Percentiles rank a stretch among this genome's conserved stretches.
Conservation (phyloP, 35 echinoderm and acorn worm species). For the Lytechinus pictus region DNA sequence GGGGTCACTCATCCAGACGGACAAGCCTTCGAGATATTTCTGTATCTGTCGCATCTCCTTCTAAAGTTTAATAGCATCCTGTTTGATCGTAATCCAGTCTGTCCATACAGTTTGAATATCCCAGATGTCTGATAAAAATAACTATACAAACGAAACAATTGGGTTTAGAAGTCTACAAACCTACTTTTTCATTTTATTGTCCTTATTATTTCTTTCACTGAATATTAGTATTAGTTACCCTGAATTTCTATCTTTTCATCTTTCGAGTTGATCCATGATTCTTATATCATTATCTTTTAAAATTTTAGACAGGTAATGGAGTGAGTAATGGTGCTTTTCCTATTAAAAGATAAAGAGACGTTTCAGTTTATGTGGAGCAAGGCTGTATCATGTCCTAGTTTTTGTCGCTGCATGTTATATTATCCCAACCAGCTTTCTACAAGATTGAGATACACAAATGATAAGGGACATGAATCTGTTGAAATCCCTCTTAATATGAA, state of each 20-base stretch:
- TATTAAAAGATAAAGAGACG: background rate
- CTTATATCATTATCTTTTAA: background rate
- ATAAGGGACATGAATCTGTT: background rate
- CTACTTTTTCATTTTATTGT: background rate
- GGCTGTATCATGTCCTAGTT: background rate
- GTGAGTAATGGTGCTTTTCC: background rate
- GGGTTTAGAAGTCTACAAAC: background rate
- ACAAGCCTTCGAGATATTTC: background rate
- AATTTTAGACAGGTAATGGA: background rate
- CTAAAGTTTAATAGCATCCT: background rate
- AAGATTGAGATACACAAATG: background rate
- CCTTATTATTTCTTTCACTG: background rate
- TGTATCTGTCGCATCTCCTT: background rate
- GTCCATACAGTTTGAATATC: background rate
- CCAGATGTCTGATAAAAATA: background rate
- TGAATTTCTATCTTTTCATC: background rate
- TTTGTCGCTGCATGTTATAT: background rate
- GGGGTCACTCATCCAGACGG: background rate
- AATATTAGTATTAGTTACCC: background rate
- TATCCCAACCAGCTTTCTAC: background rate
- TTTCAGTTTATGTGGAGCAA: background rate
- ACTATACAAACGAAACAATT: background rate
- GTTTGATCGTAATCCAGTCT: background rate
- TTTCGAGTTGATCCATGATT: background rate
- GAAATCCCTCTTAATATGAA: no score